Conservation (phyloP, 2,888 invertebrate genomes). For the Diarsia rubi region DNA sequence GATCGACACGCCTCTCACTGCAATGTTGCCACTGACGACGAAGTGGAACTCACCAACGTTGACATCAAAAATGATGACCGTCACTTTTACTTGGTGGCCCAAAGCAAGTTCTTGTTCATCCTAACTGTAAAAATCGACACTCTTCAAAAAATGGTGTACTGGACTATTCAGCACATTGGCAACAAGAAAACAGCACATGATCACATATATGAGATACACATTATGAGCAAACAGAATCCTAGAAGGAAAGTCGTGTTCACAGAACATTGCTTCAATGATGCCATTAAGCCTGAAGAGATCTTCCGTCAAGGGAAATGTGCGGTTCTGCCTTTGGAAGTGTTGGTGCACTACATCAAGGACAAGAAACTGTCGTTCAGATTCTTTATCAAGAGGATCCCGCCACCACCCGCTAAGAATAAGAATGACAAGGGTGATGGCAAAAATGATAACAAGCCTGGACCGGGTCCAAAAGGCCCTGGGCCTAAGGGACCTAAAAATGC, state of each 20-base stretch:
- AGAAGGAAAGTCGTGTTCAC: slow-evolving; percentile 80
- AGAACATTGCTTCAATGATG: slow-evolving; percentile 85
- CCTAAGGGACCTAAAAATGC: slow-evolving; percentile 56
- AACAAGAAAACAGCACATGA: slow-evolving; percentile 80
- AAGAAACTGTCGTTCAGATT: slow-evolving; percentile 80
- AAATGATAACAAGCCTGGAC: slow-evolving; percentile 68
- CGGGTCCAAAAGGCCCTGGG: slow-evolving; percentile 69
- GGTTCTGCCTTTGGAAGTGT: slow-evolving; percentile 77
- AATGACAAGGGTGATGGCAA: slow-evolving; percentile 66
- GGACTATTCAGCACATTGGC: slow-evolving; percentile 84
- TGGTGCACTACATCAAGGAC: slow-evolving; percentile 79
- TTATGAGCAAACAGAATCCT: slow-evolving; percentile 79
- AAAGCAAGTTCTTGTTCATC: slow-evolving; percentile 81
- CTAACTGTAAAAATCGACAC: slow-evolving; percentile 84
- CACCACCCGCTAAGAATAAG: slow-evolving; percentile 66
- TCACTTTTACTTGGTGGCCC: slow-evolving; percentile 77
- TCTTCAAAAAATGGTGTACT: slow-evolving; percentile 82
- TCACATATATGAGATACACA: slow-evolving; percentile 83
- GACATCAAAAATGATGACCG: slow-evolving; percentile 78
- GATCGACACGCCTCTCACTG: slow-evolving; percentile 80
- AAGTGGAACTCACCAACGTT: slow-evolving; percentile 76
- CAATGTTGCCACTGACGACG: slow-evolving; percentile 76
- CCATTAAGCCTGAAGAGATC: slow-evolving; percentile 81
- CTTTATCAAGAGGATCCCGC: slow-evolving; percentile 76
- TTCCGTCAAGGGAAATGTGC: slow-evolving; percentile 82